Conservation (phyloP, 1,140 invertebrate genomes). For the Gerris buenoi region DNA sequence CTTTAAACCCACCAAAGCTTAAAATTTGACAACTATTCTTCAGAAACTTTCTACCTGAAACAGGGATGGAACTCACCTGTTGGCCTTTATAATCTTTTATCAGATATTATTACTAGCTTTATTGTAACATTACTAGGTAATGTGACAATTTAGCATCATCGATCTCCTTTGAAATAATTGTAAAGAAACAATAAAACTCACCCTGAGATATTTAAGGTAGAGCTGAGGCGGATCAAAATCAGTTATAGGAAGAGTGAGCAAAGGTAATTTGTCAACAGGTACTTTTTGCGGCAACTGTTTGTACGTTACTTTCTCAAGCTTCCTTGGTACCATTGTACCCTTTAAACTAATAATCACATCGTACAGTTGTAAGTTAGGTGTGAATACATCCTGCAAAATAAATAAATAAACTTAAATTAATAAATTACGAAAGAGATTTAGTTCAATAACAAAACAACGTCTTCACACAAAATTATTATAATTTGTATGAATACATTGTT, state of each 20-base stretch:
- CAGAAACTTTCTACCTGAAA: background rate
- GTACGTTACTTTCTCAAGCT: background rate
- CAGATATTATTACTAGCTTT: no score
- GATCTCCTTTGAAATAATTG: background rate
- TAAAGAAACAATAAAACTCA: conserved; percentile 31
- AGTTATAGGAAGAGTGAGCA: conserved; percentile 49
- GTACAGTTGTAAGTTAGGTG: conserved; percentile 48
- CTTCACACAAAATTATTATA: no score
- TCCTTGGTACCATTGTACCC: background rate
- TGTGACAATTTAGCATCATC: background rate
- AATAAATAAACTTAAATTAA: background rate
- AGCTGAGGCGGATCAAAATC: conserved; percentile 57
- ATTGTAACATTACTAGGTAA: background rate
- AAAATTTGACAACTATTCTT: background rate
- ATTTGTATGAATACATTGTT: no score
- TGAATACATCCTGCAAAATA: conserved; percentile 42
- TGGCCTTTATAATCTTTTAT: background rate
- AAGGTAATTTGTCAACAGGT: conserved; percentile 18
- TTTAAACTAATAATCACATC: conserved; percentile 62
- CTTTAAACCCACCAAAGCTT: no score
- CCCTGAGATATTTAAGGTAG: conserved; percentile 59
- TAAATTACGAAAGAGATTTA: no score
- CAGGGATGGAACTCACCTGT: background rate
- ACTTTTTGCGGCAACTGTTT: background rate
- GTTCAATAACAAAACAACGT: no score